Percentiles rank a stretch among this genome's conserved stretches.
These are phyloP conservation scores for Halichondria panicea DNA, from an alignment of 37 sponge, comb jelly and placozoan genomes.

Conservation along the genomic window DNA sequence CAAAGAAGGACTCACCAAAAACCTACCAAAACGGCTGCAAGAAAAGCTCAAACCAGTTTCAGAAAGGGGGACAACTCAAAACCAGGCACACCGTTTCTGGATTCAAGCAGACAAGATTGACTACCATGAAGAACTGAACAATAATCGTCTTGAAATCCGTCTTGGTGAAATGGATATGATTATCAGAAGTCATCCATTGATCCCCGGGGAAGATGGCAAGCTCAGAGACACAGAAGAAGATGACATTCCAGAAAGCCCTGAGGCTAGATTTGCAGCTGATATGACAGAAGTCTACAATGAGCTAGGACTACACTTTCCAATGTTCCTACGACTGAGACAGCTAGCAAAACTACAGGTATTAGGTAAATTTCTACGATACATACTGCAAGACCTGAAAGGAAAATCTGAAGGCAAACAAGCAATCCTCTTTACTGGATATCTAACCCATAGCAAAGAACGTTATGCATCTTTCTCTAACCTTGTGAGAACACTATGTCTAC, in stretches of 20 bases:
- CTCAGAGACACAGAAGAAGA: constrained; percentile 54
- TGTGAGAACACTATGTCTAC: neutral
- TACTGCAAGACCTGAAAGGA: too few relatives aligned
- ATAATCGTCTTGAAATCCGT: neutral
- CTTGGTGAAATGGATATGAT: constrained; percentile 39
- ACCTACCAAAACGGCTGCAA: constrained; percentile 50
- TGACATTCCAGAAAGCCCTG: constrained; percentile 62
- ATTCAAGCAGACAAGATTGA: constrained; percentile 70
- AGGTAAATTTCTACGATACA: too few relatives aligned
- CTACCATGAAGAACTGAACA: neutral
- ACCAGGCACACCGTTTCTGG: constrained; percentile 50
- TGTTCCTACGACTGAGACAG: constrained; percentile 64
- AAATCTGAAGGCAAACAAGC: too few relatives aligned
- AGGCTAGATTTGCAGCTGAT: constrained; percentile 61
- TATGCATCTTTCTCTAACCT: constrained; percentile 3
- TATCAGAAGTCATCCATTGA: constrained; percentile 37
- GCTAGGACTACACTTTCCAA: constrained; percentile 50
- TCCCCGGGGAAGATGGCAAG: constrained; percentile 57
- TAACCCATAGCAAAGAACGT: neutral
- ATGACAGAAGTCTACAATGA: constrained; percentile 56
- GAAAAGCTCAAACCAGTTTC: constrained; percentile 42
- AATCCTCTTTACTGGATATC: too few relatives aligned
- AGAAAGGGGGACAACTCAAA: constrained; percentile 23
- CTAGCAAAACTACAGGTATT: constrained; percentile 58
- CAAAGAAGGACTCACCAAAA: constrained; percentile 27